A percentile compares a stretch with the other conserved stretches of the same genome.
These are phyloP conservation scores for Antheraea mylitta DNA, from an alignment of 1,140 invertebrate genomes.

Conservation along the genomic window DNA sequence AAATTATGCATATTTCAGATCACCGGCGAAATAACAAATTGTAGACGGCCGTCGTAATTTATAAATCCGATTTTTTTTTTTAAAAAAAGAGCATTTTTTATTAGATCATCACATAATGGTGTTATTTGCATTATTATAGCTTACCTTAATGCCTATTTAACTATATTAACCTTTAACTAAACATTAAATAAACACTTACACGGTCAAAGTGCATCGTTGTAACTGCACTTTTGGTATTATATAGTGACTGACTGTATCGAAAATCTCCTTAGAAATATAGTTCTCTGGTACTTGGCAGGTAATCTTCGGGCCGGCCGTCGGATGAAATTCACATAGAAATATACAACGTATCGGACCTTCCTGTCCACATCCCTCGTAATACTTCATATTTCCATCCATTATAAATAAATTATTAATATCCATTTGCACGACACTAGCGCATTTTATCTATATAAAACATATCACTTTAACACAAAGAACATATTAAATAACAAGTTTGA, in stretches of 20 bases:
- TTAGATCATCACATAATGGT: too few relatives aligned
- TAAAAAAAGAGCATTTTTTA: too few relatives aligned
- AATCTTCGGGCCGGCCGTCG: conserved; percentile 89
- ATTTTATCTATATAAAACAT: conserved; percentile 5
- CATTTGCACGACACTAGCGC: conserved; percentile 22
- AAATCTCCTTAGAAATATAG: conserved; percentile 92
- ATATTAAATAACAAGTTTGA: conserved; percentile 11
- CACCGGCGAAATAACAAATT: too few relatives aligned
- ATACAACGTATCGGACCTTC: conserved; percentile 88
- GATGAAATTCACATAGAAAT: conserved; percentile 93
- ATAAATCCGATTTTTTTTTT: too few relatives aligned
- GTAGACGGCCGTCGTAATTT: too few relatives aligned
- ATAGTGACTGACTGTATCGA: conserved; percentile 94
- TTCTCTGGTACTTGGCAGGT: conserved; percentile 91
- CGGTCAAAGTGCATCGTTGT: conserved; percentile 91
- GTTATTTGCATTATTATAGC: background rate
- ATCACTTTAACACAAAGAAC: conserved; percentile 11
- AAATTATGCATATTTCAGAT: too few relatives aligned
- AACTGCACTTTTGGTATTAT: conserved; percentile 96
- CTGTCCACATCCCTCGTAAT: conserved; percentile 79
- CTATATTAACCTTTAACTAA: background rate
- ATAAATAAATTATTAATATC: conserved; percentile 31
- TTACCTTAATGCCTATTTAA: background rate
- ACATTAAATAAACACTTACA: conserved; percentile 82
- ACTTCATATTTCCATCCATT: conserved; percentile 71